Evolutionary conservation across 2,113 vertebrate genomes (phyloP).

Genomic region (Turnix velox): DNA sequence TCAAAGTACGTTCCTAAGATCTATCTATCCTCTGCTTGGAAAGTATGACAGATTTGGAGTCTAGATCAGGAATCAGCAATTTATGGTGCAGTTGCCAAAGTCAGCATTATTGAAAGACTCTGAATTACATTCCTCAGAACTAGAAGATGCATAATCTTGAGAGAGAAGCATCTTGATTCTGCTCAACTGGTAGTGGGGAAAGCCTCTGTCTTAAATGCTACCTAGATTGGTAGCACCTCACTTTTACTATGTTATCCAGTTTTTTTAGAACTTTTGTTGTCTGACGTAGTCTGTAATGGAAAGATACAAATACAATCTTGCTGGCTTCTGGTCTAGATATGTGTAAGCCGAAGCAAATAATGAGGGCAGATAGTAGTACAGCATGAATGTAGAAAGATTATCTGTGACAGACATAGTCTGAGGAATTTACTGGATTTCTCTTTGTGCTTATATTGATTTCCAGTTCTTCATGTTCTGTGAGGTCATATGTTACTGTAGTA

Average conservation of each 20-base stretch:
- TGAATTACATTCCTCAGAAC: not conserved
- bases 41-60: constrained; percentile 42
- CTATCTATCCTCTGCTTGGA: constrained; percentile 61
- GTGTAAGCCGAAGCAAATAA: not conserved
- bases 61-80: constrained; percentile 68
- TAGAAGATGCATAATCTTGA: not conserved
- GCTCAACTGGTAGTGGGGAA: not conserved
- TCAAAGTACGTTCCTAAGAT: constrained; percentile 66
- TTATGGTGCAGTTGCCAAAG: not conserved
- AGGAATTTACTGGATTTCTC: not conserved
- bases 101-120: not conserved
- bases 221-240: not conserved
- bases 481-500: not conserved
- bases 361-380: not conserved
- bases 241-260: constrained; percentile 32
- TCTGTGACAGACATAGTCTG: not conserved
- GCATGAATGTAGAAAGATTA: not conserved
- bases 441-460: constrained; percentile 1
- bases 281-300: not conserved
- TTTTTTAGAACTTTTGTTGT: constrained; percentile 26
- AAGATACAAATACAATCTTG: constrained; percentile 26
- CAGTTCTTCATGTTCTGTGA: not conserved
- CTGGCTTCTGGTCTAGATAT: constrained; percentile 62
- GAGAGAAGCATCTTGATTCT: not conserved
- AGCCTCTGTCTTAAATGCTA: not conserved